phyloP scores from a whole-genome alignment of 2,113 vertebrate species.

The human region DNA sequence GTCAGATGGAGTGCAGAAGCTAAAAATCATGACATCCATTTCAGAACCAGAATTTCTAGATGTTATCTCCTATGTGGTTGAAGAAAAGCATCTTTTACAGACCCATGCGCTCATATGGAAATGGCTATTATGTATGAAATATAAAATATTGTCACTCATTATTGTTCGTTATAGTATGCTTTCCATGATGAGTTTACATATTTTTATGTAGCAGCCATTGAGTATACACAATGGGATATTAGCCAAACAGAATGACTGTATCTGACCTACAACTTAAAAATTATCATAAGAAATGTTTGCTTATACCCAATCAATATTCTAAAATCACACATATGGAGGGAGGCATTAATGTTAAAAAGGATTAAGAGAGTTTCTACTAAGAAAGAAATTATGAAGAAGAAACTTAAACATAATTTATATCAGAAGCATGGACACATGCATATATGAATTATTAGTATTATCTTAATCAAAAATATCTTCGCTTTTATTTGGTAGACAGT shows the following conservation, averaged over 20 bases:
- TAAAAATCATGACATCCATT: neutral
- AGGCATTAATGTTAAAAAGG: neutral
- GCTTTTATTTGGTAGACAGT: neutral
- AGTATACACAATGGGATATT: neutral
- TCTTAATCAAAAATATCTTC: neutral
- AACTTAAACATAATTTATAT: neutral
- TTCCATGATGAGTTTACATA: neutral
- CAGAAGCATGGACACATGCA: neutral
- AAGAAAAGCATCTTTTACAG: slow-evolving; percentile 6
- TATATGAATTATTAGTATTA: neutral
- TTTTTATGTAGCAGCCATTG: neutral
- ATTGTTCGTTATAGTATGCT: slow-evolving; percentile 27
- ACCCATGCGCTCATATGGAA: neutral
- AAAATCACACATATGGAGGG: neutral
- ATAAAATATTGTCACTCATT: slow-evolving; percentile 55
- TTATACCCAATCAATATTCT: neutral
- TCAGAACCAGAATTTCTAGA: neutral
- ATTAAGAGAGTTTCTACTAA: neutral
- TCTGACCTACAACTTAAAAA: neutral
- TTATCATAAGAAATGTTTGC: neutral
- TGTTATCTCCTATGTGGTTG: neutral
- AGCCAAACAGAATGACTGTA: neutral
- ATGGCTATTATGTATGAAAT: slow-evolving; percentile 44
- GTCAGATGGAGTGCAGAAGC: neutral
- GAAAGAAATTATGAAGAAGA: neutral